Conservation (phyloP, 2,888 invertebrate species). For the Leucophora obtusa region DNA sequence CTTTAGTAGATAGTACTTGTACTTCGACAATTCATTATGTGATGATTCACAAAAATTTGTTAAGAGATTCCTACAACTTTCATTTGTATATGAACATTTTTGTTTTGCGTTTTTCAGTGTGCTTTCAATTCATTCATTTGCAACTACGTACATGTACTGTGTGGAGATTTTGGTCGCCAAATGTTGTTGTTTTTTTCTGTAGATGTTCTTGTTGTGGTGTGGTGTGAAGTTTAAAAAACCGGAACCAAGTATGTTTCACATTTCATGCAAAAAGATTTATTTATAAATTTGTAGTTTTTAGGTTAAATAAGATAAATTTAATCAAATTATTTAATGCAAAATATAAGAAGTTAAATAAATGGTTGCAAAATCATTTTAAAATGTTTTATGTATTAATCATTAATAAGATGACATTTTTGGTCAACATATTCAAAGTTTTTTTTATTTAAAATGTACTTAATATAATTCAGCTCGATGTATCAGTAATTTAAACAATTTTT, state of each 20-base stretch:
- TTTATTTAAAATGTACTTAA: too few relatives aligned
- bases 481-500: too few relatives aligned
- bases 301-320: neutral
- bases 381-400: too few relatives aligned
- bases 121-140: neutral
- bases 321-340: neutral
- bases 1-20: conserved; percentile 35
- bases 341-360: neutral
- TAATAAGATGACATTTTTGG: too few relatives aligned
- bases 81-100: neutral
- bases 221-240: neutral
- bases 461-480: neutral
- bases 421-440: too few relatives aligned
- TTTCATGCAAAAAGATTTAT: neutral
- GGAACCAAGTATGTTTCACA: neutral
- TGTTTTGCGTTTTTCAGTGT: neutral
- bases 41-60: conserved; percentile 31
- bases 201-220: neutral
- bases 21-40: conserved; percentile 17
- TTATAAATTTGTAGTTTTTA: neutral
- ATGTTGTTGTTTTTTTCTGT: neutral
- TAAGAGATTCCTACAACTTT: neutral
- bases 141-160: neutral
- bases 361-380: neutral
- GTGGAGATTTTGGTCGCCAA: neutral